Conservation (phyloP, 2,888 invertebrate species). For the Diogma glabrata region DNA sequence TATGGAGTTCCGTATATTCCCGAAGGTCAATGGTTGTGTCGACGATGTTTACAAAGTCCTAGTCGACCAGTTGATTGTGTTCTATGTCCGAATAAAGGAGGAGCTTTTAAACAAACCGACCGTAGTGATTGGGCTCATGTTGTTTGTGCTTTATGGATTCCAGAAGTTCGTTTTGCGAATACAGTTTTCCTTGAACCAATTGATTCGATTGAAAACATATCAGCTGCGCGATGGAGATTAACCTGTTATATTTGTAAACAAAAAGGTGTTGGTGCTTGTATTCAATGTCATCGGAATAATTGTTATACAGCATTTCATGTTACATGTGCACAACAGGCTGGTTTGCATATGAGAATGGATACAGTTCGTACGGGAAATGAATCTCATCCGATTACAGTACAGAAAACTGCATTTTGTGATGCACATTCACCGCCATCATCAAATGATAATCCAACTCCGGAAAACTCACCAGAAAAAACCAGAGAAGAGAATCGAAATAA, state of each 20-base stretch:
- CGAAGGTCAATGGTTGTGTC: constrained; percentile 95
- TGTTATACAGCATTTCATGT: constrained; percentile 98
- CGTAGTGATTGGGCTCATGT: constrained; percentile 95
- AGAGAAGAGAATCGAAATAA: constrained; percentile 63
- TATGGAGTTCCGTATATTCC: constrained; percentile 96
- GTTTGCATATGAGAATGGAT: constrained; percentile 92
- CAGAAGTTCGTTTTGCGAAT: constrained; percentile 96
- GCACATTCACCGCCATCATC: constrained; percentile 74
- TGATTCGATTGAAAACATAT: constrained; percentile 92
- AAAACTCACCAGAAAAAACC: constrained; percentile 34
- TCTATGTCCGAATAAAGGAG: constrained; percentile 95
- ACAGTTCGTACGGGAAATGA: constrained; percentile 61
- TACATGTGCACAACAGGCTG: constrained; percentile 94
- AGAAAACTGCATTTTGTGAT: constrained; percentile 94
- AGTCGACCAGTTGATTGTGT: constrained; percentile 93
- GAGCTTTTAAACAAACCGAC: constrained; percentile 98
- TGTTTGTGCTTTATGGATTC: constrained; percentile 97
- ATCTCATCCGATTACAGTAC: constrained; percentile 68
- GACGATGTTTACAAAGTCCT: constrained; percentile 91
- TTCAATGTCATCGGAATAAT: constrained; percentile 93
- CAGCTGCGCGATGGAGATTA: constrained; percentile 90
- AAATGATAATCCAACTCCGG: constrained; percentile 27
- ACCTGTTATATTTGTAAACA: constrained; percentile 95
- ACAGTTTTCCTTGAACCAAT: constrained; percentile 97
- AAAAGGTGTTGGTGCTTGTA: constrained; percentile 86